Conservation (phyloP, 2,113 vertebrate genomes). For the Laterallus jamaicensis region DNA sequence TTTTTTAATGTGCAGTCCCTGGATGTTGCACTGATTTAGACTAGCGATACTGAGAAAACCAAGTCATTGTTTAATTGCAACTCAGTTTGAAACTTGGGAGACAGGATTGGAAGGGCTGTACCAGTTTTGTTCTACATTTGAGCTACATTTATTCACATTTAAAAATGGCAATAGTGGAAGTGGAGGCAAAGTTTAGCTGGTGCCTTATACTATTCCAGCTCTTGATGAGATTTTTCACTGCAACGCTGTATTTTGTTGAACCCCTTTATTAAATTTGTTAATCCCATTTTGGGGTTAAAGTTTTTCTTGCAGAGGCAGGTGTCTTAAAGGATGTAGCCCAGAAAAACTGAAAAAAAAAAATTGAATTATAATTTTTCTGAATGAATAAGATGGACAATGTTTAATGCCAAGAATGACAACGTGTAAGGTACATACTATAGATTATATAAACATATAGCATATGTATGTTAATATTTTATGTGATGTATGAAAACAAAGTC, state of each 20-base stretch:
- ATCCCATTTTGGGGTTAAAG: neutral
- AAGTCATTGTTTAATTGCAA: neutral
- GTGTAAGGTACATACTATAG: neutral
- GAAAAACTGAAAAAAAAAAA: neutral
- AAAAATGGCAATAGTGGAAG: neutral
- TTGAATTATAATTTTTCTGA: neutral
- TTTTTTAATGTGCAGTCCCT: neutral
- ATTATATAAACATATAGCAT: neutral
- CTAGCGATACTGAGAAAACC: neutral
- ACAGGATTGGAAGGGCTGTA: neutral
- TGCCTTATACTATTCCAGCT: neutral
- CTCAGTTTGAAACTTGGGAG: neutral
- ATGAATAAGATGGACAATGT: neutral
- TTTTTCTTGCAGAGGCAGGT: neutral
- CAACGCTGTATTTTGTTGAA: neutral
- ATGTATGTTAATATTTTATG: neutral
- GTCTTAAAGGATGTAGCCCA: neutral
- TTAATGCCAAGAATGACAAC: no score
- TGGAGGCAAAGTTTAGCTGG: neutral
- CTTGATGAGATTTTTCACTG: neutral
- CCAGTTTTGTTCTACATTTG: neutral
- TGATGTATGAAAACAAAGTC: neutral
- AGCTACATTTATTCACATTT: neutral
- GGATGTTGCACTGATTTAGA: neutral
- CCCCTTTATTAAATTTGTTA: neutral